Evolutionary conservation across 2,888 invertebrate genomes (phyloP), one percentile per base, ranked within the genome.

Genomic region (Drosophila melanosoma): DNA sequence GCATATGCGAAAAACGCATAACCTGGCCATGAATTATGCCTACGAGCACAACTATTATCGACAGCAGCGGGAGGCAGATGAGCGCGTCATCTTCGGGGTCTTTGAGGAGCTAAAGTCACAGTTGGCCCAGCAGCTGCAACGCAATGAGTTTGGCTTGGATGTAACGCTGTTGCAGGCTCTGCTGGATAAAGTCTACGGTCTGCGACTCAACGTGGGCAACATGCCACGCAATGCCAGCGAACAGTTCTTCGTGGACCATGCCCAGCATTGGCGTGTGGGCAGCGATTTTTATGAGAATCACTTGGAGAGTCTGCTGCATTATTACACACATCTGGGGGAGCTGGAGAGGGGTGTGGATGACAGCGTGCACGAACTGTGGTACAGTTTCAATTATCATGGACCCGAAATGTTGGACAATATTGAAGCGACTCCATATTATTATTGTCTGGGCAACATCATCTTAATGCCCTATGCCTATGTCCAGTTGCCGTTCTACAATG

Each of bases 341-440:
- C 54, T 88, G 64, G 83, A 83, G 52, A 69, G 68, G 4, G 75
- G 42, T 5, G 15, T 17, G 10, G 63, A 81, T 20, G 60, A 49
- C 6, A 38, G 64, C 0, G 8, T 69, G 48, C 66, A 63, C 6
- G 49, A 64, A 4, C 49, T 81, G 6, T 87, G 84, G 83, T 82
- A 85, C 54, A 80, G 83, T 29, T 92, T 92, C 40, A 88, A 90
- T 35, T 69, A 87, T 54, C 91, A 91, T 42, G 77, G 68, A 20
- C 91, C 91, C 1, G 78, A 80, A n/a, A 76, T 90, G 40, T 52
- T 68, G 7, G 91, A 91, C 38, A 87, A 83, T 35, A 72, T 91
- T 7, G 90, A 90, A 62, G 83, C 89, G 36, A 92, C 91, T 5
- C 90, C 91, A 1, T 90, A 91, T 69, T 91, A 88, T 56, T 86